Conservation (phyloP, 2,797 vertebrate genomes). For the Pelochelys cantorii region DNA sequence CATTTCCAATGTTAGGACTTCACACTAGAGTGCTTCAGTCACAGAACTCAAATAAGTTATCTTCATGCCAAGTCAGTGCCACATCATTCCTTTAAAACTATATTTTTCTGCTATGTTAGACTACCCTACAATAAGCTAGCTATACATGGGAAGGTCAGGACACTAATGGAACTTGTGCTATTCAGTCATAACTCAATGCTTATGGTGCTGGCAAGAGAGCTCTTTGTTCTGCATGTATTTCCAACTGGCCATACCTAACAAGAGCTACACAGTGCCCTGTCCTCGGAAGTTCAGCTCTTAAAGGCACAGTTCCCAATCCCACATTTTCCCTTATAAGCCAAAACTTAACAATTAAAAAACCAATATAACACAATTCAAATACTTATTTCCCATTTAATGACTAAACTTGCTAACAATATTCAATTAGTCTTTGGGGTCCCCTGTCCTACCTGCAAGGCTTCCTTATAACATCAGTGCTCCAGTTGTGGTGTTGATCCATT, state of each 20-base stretch:
- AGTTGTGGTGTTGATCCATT: background rate
- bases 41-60: background rate
- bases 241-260: background rate
- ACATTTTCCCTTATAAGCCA: background rate
- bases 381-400: background rate
- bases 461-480: too few relatives aligned
- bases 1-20: conserved; percentile 40
- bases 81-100: background rate
- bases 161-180: background rate
- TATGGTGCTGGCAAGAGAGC: background rate
- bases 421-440: background rate
- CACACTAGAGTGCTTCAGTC: background rate
- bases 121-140: background rate
- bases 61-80: background rate
- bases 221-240: background rate
- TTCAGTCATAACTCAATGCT: background rate
- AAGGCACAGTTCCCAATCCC: background rate
- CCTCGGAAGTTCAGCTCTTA: background rate
- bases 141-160: background rate
- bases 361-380: background rate
- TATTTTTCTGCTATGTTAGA: conserved; percentile 11
- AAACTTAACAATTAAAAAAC: background rate
- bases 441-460: too few relatives aligned
- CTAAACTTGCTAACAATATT: background rate
- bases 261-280: background rate